Evolutionary conservation across 2,113 vertebrate species (phyloP).

Genomic region (Phoenicopterus ruber): DNA sequence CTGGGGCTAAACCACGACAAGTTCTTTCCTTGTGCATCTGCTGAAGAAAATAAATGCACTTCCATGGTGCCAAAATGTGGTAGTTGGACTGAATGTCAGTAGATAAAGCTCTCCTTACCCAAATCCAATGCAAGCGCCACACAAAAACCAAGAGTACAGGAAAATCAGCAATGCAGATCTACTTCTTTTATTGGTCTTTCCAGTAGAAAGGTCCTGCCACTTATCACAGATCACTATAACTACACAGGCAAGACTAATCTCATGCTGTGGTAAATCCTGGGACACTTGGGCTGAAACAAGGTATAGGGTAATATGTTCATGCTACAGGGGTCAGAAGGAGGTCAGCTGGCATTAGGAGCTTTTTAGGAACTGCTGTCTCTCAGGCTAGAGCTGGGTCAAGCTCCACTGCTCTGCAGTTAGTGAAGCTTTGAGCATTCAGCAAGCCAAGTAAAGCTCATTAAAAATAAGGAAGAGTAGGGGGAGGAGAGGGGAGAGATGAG

Average conservation of each 20-base stretch:
- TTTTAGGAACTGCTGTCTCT: neutral
- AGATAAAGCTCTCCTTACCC: neutral
- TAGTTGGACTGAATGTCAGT: neutral
- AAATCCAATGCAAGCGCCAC: neutral
- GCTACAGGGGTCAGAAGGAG: neutral
- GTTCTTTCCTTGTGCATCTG: neutral
- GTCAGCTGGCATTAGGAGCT: neutral
- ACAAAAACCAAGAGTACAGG: neutral
- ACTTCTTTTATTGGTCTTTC: neutral
- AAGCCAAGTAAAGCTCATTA: neutral
- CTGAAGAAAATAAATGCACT: neutral
- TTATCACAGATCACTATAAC: neutral
- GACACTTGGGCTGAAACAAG: neutral
- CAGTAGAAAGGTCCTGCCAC: neutral
- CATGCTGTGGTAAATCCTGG: constrained; percentile 8
- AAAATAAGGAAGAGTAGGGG: neutral
- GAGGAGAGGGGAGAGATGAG: neutral
- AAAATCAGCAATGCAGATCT: neutral
- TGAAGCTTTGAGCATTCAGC: neutral
- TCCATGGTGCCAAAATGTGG: neutral
- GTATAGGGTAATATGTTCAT: neutral
- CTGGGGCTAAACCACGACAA: too few species aligned
- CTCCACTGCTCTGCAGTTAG: neutral
- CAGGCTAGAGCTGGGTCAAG: neutral
- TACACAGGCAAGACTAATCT: neutral